phyloP scores from a whole-genome alignment of 23 tunicate genomes.

The Botrylloides violaceus region DNA sequence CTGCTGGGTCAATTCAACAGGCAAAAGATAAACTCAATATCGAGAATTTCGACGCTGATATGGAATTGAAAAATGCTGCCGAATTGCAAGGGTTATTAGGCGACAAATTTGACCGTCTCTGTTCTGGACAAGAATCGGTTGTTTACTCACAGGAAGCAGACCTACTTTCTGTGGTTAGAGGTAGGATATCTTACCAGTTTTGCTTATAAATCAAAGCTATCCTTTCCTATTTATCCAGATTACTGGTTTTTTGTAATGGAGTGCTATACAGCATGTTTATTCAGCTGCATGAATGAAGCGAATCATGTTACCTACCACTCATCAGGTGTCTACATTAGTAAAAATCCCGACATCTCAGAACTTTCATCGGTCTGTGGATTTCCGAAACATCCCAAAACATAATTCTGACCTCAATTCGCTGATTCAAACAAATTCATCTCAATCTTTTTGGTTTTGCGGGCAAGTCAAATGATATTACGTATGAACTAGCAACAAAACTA shows the following conservation, averaged over 20 bases:
- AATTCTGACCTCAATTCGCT: no score
- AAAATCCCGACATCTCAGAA: no score
- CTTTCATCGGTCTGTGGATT: no score
- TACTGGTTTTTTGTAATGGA: background rate
- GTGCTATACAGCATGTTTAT: background rate
- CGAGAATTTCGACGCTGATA: constrained; percentile 1
- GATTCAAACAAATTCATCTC: no score
- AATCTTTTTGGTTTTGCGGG: no score
- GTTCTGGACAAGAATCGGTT: constrained; percentile 5
- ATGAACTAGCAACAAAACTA: no score
- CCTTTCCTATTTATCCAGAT: background rate
- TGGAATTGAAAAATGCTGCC: background rate
- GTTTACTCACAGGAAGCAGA: constrained; percentile 20
- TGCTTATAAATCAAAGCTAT: background rate
- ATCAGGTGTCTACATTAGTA: no score
- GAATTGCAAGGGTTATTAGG: background rate
- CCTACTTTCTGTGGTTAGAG: background rate
- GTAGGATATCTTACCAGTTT: background rate
- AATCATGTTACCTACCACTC: no score
- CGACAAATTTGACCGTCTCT: constrained; percentile 7
- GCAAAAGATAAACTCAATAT: constrained; percentile 6
- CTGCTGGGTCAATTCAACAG: constrained; percentile 14
- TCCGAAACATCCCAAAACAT: no score
- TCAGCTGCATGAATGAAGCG: background rate
- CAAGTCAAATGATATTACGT: no score